A percentile compares a stretch with the other conserved stretches of the same genome.
Evolutionary conservation across 2,113 vertebrate genomes (phyloP).

Genomic region (Gyps fulvus): DNA sequence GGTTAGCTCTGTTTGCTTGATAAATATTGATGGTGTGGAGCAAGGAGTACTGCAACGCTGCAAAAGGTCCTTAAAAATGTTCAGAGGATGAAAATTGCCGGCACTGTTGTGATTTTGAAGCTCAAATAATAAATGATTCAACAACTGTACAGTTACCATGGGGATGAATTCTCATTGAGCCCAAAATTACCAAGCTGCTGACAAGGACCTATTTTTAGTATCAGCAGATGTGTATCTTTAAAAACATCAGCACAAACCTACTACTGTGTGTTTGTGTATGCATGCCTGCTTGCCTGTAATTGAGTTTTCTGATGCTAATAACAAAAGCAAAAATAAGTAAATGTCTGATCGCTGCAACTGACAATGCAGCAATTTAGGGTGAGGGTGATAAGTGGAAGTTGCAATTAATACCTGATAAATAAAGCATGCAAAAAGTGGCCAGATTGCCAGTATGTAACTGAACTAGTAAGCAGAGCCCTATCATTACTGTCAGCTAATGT

Average conservation of each 20-base stretch:
- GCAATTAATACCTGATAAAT: conserved; percentile 43
- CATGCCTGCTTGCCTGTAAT: background rate
- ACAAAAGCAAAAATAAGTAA: background rate
- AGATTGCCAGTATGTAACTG: background rate
- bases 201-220: conserved; percentile 70
- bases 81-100: conserved; percentile 7
- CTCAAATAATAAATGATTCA: conserved; percentile 72
- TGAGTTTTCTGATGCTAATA: conserved; percentile 25
- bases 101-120: conserved; percentile 57
- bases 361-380: background rate
- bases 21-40: conserved; percentile 6
- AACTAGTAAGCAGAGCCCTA: conserved; percentile 17
- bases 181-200: conserved; percentile 71
- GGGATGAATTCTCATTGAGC: conserved; percentile 70
- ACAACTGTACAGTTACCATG: conserved; percentile 72
- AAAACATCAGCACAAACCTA: conserved; percentile 59
- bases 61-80: conserved; percentile 37
- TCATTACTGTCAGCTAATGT: background rate
- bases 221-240: conserved; percentile 69
- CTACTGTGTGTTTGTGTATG: conserved; percentile 48
- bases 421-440: background rate
- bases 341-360: background rate
- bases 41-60: background rate
- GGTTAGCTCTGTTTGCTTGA: background rate
- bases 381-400: background rate